Evolutionary conservation across 2,888 invertebrate genomes (phyloP), one percentile per base, ranked within the genome.

Genomic region (Balanococcus diminutus): DNA sequence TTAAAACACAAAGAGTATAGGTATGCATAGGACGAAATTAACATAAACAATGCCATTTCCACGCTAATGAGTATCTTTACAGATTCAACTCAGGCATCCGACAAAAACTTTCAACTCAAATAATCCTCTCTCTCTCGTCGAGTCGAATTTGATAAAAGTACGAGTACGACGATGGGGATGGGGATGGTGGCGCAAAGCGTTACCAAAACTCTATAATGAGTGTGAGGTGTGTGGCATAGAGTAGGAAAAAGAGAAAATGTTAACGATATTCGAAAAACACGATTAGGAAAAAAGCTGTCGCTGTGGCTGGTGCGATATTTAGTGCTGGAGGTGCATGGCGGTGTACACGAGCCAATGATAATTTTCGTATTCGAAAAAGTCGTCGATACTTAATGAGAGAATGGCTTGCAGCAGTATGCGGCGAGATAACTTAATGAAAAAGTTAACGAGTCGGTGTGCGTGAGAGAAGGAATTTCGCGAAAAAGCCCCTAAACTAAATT

Each of bases 31-130:
- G 67, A 67, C 28, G 16, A 67, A 67, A 67, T 67, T 67, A 67
- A 67, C 67, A 28, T 67, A 67, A 67, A 67, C 67, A 67, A 67
- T 67, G 28, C 67, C 28, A 67, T 67, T 67, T 67, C 31, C 67
- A 67, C 67, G 67, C 67, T 67, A 67, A 67, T 67, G 67, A 67
- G 67, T 31, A 67, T 67, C 67, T 67, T 67, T 67, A 28, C 46
- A 56, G 14, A 28, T 67, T 31, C 9, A 67, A 28, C 28, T 67
- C 67, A 16, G 31, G 19, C 28, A 67, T 31, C 28, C 67, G 6
- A 28, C 67, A 31, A 28, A 9, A 56, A 11, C 11, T 67, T 67
- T 67, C 28, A 67, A 16, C 67, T 1, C 56, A 56, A 56, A 56
- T 56, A 67, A 67, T 67, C 67, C 67, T 31, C 19, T 56, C 56